Base-by-base conservation (phyloP, 2,113 vertebrate species). In the Macrotis lagotis region DNA sequence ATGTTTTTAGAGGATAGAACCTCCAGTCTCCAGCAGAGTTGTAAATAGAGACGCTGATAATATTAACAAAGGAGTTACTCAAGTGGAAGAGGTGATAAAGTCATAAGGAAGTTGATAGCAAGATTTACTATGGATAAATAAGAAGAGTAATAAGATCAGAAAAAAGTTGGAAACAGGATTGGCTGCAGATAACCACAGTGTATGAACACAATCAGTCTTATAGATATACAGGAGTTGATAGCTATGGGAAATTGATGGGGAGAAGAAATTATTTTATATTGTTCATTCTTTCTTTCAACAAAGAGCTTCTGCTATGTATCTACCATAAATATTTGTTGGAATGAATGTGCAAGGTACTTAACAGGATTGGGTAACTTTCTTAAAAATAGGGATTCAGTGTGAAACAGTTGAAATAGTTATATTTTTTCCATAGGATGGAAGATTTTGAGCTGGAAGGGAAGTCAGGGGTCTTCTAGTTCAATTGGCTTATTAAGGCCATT, bases 231-330 rank as follows among this genome's bases (percentile, higher is more conserved):
- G 92, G 96, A 93, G 25, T 74, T 55, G 48, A 47, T 55, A 59
- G 93, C 66, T 59, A 24, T 28, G 96, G 47, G 50, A 96, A 92
- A 52, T 91, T 53, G 25, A 89, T 48, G 50, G 91, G n/a, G 51
- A 91, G 50, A 94, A 93, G 49, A 93, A 26, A 66, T 95, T 93
- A 16, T 50, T 96, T 94, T 93, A 93, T 44, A 95, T 92, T 26
- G 66, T 94, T 93, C 93, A 92, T 92, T 94, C 47, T 2, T 44
- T 19, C 74, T 16, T 89, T 95, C 50, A 88, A 91, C 95, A 1
- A 74, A 95, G 66, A 22, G n/a, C 44, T 44, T 83, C 66, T 83
- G n/a, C 66, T 83, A 7, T 83, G 31, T 3, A 4, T 7, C 66
- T 83, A 44, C 16, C n/a, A 83, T n/a, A 74, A n/a, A n/a, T 24